Conservation (phyloP, 2,797 vertebrate genomes). For the Ibycter americanus region DNA sequence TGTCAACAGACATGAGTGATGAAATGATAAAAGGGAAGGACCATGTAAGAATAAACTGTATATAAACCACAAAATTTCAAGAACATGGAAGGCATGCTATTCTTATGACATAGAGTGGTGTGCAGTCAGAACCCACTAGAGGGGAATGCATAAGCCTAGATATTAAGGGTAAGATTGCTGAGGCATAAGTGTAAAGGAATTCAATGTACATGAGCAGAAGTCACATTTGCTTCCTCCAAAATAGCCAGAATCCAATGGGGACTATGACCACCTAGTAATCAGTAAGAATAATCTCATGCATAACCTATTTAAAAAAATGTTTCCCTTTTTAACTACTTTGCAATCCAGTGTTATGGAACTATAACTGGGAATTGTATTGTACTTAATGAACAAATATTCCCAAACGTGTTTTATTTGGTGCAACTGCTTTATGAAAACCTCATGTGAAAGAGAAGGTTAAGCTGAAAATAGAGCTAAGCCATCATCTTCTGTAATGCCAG, state of each 20-base stretch:
- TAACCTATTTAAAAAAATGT: not conserved
- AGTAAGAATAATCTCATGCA: not conserved
- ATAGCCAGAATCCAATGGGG: not conserved
- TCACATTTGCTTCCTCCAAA: not conserved
- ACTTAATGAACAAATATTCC: not conserved
- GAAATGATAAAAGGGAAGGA: not conserved
- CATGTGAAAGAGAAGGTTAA: not conserved
- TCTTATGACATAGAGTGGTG: not conserved
- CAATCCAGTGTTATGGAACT: not conserved
- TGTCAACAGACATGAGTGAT: not conserved
- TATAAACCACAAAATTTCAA: not conserved
- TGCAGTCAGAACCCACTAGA: not conserved
- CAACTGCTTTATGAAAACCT: not conserved
- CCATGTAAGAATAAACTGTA: not conserved
- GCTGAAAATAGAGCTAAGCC: not conserved
- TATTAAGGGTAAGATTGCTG: not conserved
- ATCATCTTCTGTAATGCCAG: not conserved
- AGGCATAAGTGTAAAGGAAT: not conserved
- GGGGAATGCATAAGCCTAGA: not conserved
- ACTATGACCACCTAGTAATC: not conserved
- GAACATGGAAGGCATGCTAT: not conserved
- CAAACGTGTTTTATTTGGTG: not conserved
- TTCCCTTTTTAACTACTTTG: not conserved
- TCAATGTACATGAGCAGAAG: not conserved
- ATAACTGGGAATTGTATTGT: not conserved